Conservation (phyloP, 92 coral and sea anemone species). For the Actinostola sp. region DNA sequence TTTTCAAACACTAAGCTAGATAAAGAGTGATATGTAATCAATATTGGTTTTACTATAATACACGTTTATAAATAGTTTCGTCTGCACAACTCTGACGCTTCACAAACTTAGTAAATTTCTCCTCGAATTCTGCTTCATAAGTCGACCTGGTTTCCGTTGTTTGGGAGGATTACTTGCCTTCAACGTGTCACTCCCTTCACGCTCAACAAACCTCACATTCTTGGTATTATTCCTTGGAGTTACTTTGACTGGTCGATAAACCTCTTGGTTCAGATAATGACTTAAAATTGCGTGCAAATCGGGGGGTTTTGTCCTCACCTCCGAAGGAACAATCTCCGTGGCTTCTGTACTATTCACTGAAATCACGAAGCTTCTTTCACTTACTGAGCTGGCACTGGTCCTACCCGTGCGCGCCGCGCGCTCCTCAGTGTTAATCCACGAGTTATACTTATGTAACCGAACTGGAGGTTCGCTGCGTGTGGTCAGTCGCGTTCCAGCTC, state of each 20-base stretch:
- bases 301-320: conserved; percentile 67
- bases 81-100: too few species aligned
- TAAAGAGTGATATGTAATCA: too few species aligned
- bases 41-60: too few species aligned
- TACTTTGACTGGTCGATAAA: conserved; percentile 47
- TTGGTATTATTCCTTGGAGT: conserved; percentile 15
- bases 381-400: conserved; percentile 32
- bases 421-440: conserved; percentile 20
- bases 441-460: conserved; percentile 17
- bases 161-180: background rate
- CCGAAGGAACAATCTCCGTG: conserved; percentile 54
- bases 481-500: conserved; percentile 60
- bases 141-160: conserved; percentile 30
- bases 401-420: conserved; percentile 18
- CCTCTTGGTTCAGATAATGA: conserved; percentile 57
- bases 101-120: conserved; percentile 4
- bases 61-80: too few species aligned
- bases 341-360: conserved; percentile 16
- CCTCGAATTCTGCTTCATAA: conserved; percentile 19
- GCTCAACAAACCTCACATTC: conserved; percentile 24
- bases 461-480: conserved; percentile 61
- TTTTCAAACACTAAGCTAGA: too few species aligned
- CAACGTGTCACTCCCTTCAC: background rate
- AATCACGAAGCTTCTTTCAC: conserved; percentile 28
- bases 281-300: conserved; percentile 81